Evolutionary conservation across 2,797 vertebrate species (phyloP).

Genomic region (Argentina silus): DNA sequence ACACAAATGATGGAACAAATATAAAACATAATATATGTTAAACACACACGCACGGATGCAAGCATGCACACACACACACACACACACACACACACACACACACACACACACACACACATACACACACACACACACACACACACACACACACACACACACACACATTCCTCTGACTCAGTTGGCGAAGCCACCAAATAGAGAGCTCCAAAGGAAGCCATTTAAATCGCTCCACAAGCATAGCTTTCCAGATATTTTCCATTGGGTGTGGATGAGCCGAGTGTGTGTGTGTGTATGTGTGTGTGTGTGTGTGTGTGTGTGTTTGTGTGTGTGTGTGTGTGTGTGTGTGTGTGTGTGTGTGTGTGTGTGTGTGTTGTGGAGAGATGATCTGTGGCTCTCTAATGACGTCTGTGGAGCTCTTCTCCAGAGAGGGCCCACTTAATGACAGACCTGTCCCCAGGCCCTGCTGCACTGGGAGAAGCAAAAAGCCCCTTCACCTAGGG

Average conservation of each 20-base stretch:
- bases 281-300: conserved; percentile 1
- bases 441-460: conserved; percentile 48
- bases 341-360: conserved; percentile 46
- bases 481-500: conserved; percentile 41
- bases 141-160: too few relatives aligned
- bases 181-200: background rate
- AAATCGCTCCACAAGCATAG: too few relatives aligned
- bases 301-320: background rate
- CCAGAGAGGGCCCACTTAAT: conserved; percentile 51
- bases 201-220: background rate
- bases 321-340: conserved; percentile 14
- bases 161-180: too few relatives aligned
- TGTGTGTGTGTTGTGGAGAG: conserved; percentile 40
- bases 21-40: too few relatives aligned
- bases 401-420: conserved; percentile 58
- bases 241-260: too few relatives aligned
- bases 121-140: conserved; percentile 2
- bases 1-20: background rate
- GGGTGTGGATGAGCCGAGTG: background rate
- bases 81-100: background rate
- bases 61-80: conserved; percentile 14
- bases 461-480: conserved; percentile 46
- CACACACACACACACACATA: background rate
- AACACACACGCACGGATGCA: conserved; percentile 9
- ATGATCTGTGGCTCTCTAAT: conserved; percentile 45